Conservation (phyloP, 2,113 vertebrate species). For the Anguilla rostrata region DNA sequence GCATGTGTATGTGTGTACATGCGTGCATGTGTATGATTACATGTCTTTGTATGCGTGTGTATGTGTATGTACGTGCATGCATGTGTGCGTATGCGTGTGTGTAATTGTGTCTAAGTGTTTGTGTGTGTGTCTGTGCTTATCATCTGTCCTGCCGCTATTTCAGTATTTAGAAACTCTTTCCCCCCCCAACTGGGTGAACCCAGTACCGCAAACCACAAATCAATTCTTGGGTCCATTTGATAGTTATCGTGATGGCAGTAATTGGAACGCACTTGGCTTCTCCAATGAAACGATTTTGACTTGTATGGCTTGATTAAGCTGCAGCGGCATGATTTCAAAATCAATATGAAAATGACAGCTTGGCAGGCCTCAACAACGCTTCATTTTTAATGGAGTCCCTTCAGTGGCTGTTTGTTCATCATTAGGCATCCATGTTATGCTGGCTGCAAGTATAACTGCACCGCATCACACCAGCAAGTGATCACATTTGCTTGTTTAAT, state of each 20-base stretch:
- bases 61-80: too few relatives aligned
- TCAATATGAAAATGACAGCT: neutral
- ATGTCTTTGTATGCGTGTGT: too few relatives aligned
- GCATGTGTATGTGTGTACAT: too few relatives aligned
- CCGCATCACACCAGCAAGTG: neutral
- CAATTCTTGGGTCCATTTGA: neutral
- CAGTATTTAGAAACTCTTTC: neutral
- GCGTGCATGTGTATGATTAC: too few relatives aligned
- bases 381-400: neutral
- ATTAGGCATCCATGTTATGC: neutral
- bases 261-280: neutral
- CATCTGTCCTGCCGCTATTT: neutral
- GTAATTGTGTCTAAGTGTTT: neutral
- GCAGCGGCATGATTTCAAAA: neutral
- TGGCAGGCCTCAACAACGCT: neutral
- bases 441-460: neutral
- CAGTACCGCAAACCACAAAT: neutral
- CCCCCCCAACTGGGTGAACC: neutral
- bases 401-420: neutral
- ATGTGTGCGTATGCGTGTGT: too few relatives aligned
- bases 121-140: neutral
- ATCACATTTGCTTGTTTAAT: neutral
- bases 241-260: neutral
- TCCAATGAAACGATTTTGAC: neutral
- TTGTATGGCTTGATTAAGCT: neutral